Percentiles rank a stretch among this genome's conserved stretches.
phyloP scores from a whole-genome alignment of 2,113 vertebrate species.

The Chrysochloris asiatica region DNA sequence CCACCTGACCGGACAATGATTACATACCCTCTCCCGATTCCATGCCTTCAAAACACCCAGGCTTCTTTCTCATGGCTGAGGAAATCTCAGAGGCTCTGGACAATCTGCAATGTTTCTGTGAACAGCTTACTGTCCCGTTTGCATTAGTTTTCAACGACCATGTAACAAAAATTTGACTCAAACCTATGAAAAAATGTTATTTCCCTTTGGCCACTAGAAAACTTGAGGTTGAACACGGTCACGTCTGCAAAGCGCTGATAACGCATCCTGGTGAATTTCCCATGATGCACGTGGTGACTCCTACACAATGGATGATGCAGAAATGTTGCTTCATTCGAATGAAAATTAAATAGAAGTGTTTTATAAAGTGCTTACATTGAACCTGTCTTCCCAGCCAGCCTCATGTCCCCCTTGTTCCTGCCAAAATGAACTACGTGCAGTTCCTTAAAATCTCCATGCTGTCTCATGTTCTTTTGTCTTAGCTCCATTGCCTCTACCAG shows the following conservation, averaged over 20 bases:
- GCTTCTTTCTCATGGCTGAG: slow-evolving; percentile 33
- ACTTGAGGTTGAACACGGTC: slow-evolving; percentile 17
- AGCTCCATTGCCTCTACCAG: not conserved
- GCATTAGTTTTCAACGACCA: not conserved
- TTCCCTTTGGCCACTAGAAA: slow-evolving; percentile 48
- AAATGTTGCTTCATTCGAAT: slow-evolving; percentile 26
- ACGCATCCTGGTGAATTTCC: not conserved
- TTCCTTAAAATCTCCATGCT: not conserved
- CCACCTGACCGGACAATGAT: not conserved
- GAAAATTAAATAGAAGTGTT: slow-evolving; percentile 49
- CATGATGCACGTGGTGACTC: not conserved
- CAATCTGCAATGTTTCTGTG: slow-evolving; percentile 34
- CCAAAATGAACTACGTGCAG: not conserved
- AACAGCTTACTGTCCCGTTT: slow-evolving; percentile 22
- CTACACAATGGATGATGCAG: slow-evolving; percentile 20
- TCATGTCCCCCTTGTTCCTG: slow-evolving; percentile 32
- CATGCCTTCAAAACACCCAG: not conserved
- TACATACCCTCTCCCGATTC: not conserved
- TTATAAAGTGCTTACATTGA: slow-evolving; percentile 72
- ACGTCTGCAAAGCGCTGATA: slow-evolving; percentile 21
- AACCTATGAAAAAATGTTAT: not conserved
- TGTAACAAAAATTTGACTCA: slow-evolving; percentile 54
- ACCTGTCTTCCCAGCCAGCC: slow-evolving; percentile 44
- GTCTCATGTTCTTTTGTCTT: slow-evolving; percentile 8
- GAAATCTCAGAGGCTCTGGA: slow-evolving; percentile 37